phyloP scores from a whole-genome alignment of 2,888 invertebrate species.

The Euspilapteryx auroguttella region DNA sequence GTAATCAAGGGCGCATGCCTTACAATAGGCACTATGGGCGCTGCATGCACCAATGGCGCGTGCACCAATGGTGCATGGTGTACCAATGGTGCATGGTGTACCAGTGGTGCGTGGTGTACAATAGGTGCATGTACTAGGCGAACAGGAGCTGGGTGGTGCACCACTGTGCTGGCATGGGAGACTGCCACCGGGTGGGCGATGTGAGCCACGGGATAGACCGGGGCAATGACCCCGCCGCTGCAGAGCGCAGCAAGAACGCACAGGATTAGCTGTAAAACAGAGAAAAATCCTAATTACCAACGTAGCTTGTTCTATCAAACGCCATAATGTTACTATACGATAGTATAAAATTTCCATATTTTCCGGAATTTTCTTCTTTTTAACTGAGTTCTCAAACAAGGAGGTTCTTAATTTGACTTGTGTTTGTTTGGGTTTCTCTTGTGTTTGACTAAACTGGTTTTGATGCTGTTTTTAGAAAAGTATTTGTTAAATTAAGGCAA shows the following conservation, averaged over 20 bases:
- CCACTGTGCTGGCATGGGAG: conserved; percentile 22
- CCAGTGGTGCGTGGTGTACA: conserved; percentile 15
- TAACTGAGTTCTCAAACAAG: too few species aligned
- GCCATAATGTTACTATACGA: too few species aligned
- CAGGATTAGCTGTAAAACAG: conserved; percentile 32
- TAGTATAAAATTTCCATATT: too few species aligned
- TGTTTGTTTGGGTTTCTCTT: too few species aligned
- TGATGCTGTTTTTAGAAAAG: too few species aligned
- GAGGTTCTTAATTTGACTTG: too few species aligned
- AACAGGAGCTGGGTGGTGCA: conserved; percentile 18
- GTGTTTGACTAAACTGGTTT: too few species aligned
- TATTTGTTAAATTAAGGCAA: too few species aligned
- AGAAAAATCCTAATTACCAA: too few species aligned
- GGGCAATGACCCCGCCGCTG: conserved; percentile 32
- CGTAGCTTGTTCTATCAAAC: too few species aligned
- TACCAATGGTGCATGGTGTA: conserved; percentile 17
- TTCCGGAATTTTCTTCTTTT: too few species aligned
- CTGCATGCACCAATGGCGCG: conserved; percentile 11
- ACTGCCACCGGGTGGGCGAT: conserved; percentile 18
- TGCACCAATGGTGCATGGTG: conserved; percentile 11
- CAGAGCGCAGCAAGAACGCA: conserved; percentile 37
- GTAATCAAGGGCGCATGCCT: conserved; percentile 28
- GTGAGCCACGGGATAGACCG: conserved; percentile 15
- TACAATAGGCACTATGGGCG: conserved; percentile 22
- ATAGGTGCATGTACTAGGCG: conserved; percentile 24